Base-by-base conservation (phyloP, 2,113 vertebrate genomes). In the Glaucomys volans region DNA sequence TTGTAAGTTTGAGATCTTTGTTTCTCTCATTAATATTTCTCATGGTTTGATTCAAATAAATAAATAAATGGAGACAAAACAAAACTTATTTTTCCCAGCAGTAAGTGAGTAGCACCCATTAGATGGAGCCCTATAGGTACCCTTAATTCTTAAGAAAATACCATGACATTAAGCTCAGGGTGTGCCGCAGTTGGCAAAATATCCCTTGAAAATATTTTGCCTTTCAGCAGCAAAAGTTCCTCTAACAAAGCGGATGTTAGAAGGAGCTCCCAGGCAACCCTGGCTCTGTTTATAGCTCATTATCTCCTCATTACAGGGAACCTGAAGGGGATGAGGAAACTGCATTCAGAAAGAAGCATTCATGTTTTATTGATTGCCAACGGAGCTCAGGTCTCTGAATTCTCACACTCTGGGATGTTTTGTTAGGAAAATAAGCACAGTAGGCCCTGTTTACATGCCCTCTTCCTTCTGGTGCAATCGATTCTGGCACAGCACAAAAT, bases 341-440 rank as follows among this genome's bases (percentile, higher is more conserved):
- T 66, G 40, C 66, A 54, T 95, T 85, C 85, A 1, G 92, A 97
- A 92, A 77, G 94, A 97, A 9, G 20, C 42, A 79, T 95, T 98
- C 95, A 97, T 97, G 97, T 98, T 98, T 97, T 97, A 98, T 98
- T 97, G 97, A 97, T 97, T 97, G 95, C 96, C 96, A 86, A 1
- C 83, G 77, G 93, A 95, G 94, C 96, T 90, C 84, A 77, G 76
- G 35, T 54, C 82, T 94, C 95, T 90, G 93, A 95, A 95, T 97
- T 74, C 87, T 97, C 93, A 94, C 76, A 95, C 81, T 97, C 59
- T 88, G 95, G 95, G 95, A 95, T 96, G 87, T 97, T 97, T 97
- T 95, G 87, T 97, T 97, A 97, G 95, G 95, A 95, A 96, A 96
- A 96, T 97, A 96, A 97, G 76, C 94, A 77, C 69, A 80, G 59